A percentile compares a stretch with the other conserved stretches of the same genome.
Evolutionary conservation across 2,797 vertebrate genomes (phyloP).

Genomic region (Coracias cyanogaster): DNA sequence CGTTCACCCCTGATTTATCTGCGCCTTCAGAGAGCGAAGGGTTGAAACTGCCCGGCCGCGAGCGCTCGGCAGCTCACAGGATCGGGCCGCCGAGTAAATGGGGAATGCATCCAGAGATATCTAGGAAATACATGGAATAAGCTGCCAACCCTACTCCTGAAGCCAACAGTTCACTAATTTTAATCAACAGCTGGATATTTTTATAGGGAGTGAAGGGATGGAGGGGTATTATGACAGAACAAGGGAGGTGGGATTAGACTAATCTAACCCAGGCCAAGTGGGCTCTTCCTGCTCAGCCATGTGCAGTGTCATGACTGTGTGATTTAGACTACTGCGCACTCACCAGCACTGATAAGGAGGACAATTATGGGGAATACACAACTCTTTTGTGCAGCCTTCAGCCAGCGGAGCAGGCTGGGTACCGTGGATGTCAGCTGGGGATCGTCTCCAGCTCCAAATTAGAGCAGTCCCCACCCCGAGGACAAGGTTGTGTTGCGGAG

Average conservation of each 20-base stretch:
- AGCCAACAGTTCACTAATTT: constrained; percentile 74
- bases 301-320: constrained; percentile 67
- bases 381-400: constrained; percentile 8
- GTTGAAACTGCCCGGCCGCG: background rate
- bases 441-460: constrained; percentile 31
- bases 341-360: constrained; percentile 70
- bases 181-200: constrained; percentile 75
- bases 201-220: constrained; percentile 71
- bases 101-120: constrained; percentile 67
- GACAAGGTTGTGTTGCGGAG: background rate
- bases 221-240: constrained; percentile 73
- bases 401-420: background rate
- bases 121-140: constrained; percentile 23
- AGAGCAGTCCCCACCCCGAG: background rate
- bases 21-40: background rate
- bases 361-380: constrained; percentile 54
- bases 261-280: constrained; percentile 72
- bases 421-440: background rate
- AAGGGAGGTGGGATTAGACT: constrained; percentile 75
- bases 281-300: constrained; percentile 71
- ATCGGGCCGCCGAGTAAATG: constrained; percentile 12
- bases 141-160: constrained; percentile 48
- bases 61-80: constrained; percentile 29
- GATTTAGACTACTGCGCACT: constrained; percentile 72
- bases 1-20: background rate